Percentiles rank a stretch among this genome's conserved stretches.
These are phyloP conservation scores for Syngnathus typhle DNA, from an alignment of 2,113 vertebrate species.

Conservation along the genomic window DNA sequence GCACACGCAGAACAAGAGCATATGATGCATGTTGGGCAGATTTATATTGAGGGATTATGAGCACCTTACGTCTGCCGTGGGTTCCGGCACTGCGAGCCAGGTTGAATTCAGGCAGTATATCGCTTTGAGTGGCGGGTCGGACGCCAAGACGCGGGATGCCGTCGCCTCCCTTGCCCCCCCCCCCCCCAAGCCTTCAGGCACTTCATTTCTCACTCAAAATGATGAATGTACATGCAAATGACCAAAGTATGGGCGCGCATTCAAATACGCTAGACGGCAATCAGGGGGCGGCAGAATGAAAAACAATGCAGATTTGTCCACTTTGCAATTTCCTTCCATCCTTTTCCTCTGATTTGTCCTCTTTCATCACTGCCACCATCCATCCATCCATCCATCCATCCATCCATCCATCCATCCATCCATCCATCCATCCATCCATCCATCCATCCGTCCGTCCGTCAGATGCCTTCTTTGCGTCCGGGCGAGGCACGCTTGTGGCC, in stretches of 20 bases:
- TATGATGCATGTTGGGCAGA: constrained; percentile 63
- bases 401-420: background rate
- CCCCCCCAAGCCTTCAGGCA: constrained; percentile 48
- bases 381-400: constrained; percentile 18
- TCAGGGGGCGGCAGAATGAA: constrained; percentile 60
- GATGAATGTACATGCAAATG: constrained; percentile 70
- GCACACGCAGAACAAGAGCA: constrained; percentile 47
- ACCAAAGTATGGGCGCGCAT: constrained; percentile 60
- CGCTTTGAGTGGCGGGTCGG: constrained; percentile 49
- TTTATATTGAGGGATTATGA: constrained; percentile 63
- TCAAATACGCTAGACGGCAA: constrained; percentile 62
- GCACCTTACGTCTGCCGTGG: constrained; percentile 58
- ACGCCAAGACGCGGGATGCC: constrained; percentile 54
- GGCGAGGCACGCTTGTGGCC: background rate
- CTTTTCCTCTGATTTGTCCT: constrained; percentile 41
- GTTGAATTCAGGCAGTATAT: constrained; percentile 58
- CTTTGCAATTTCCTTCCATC: constrained; percentile 50
- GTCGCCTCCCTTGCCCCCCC: constrained; percentile 19
- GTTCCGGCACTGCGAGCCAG: constrained; percentile 49
- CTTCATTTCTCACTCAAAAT: constrained; percentile 64
- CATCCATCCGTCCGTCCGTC: background rate
- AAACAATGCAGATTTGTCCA: constrained; percentile 53
- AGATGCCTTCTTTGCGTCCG: constrained; percentile 40
- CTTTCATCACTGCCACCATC: constrained; percentile 36
- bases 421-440: background rate